These are phyloP conservation scores for Brenthis hecate DNA, from an alignment of 2,888 invertebrate genomes.

Conservation along the genomic window DNA sequence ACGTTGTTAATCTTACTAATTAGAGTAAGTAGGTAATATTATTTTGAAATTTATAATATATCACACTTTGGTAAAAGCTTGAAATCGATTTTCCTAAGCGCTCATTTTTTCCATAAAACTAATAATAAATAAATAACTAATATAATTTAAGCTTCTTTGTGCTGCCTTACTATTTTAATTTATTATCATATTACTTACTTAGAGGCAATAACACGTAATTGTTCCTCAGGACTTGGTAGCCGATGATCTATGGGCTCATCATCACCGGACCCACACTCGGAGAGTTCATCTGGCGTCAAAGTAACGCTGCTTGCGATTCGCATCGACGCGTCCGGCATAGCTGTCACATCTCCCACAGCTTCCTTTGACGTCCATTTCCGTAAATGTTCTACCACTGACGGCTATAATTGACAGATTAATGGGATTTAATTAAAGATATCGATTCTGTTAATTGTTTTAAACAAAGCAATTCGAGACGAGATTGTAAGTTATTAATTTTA, in stretches of 20 bases:
- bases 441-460: neutral
- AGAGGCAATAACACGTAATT: constrained; percentile 90
- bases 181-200: constrained; percentile 79
- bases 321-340: constrained; percentile 89
- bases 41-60: too few relatives aligned
- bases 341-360: constrained; percentile 91
- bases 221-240: constrained; percentile 93
- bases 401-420: constrained; percentile 78
- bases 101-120: too few relatives aligned
- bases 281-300: constrained; percentile 77
- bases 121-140: too few relatives aligned
- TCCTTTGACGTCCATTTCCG: constrained; percentile 93
- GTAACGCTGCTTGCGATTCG: constrained; percentile 84
- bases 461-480: neutral
- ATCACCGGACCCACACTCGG: constrained; percentile 82
- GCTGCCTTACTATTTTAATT: too few relatives aligned
- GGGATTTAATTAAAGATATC: neutral
- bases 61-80: too few relatives aligned
- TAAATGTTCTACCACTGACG: constrained; percentile 89
- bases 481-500: too few relatives aligned
- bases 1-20: too few relatives aligned
- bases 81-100: too few relatives aligned
- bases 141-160: too few relatives aligned
- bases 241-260: constrained; percentile 91
- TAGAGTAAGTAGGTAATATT: too few relatives aligned